phyloP scores from a whole-genome alignment of 2,888 invertebrate genomes.

The Dolomedes plantarius region DNA sequence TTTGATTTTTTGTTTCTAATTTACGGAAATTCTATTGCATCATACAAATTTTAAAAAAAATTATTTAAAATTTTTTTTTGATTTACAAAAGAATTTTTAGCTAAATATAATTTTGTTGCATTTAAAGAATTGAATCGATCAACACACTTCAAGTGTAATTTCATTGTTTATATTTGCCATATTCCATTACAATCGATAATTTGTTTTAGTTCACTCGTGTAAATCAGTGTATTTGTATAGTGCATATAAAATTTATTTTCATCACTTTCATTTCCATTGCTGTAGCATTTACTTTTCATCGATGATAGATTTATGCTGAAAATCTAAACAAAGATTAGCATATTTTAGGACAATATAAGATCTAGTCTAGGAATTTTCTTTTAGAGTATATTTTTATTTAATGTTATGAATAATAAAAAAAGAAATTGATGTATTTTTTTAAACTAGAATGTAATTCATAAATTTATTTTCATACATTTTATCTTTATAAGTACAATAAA shows the following conservation, averaged over 20 bases:
- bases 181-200: background rate
- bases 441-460: too few species aligned
- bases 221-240: background rate
- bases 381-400: background rate
- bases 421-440: too few species aligned
- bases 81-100: too few species aligned
- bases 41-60: too few species aligned
- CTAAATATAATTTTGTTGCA: too few species aligned
- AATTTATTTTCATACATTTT: too few species aligned
- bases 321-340: background rate
- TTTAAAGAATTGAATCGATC: background rate
- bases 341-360: background rate
- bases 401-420: background rate
- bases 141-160: background rate
- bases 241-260: background rate
- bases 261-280: background rate
- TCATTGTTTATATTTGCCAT: conserved; percentile 6
- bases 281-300: background rate
- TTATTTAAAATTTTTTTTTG: too few species aligned
- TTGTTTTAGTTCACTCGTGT: background rate
- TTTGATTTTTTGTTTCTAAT: too few species aligned
- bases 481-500: too few species aligned
- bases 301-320: background rate
- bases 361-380: background rate
- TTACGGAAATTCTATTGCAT: too few species aligned